These are phyloP conservation scores for Drosophila nigritarsus DNA, from an alignment of 2,888 invertebrate species.

Conservation along the genomic window DNA sequence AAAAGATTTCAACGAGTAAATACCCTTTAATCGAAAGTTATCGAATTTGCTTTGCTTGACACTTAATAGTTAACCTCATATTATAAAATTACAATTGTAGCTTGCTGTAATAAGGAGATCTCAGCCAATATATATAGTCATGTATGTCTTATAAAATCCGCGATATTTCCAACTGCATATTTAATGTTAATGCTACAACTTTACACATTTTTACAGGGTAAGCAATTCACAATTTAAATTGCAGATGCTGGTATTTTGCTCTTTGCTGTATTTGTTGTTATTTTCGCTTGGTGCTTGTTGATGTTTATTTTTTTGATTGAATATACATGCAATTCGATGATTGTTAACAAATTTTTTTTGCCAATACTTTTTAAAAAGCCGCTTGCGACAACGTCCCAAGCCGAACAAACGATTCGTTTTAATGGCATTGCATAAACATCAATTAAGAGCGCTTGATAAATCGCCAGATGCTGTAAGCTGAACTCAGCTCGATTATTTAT, in stretches of 20 bases:
- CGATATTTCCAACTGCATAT: neutral
- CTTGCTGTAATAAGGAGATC: neutral
- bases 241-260: constrained; percentile 37
- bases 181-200: neutral
- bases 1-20: neutral
- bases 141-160: neutral
- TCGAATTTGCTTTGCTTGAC: neutral
- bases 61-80: neutral
- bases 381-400: constrained; percentile 21
- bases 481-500: constrained; percentile 44
- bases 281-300: constrained; percentile 16
- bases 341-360: constrained; percentile 70
- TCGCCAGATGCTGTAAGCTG: constrained; percentile 50
- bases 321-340: constrained; percentile 73
- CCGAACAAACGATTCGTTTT: constrained; percentile 61
- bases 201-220: constrained; percentile 26
- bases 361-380: constrained; percentile 45
- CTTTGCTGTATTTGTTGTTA: constrained; percentile 29
- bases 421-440: constrained; percentile 74
- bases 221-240: constrained; percentile 54
- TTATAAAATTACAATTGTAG: neutral
- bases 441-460: constrained; percentile 65
- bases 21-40: neutral
- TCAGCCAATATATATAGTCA: neutral
- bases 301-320: constrained; percentile 60